Percentiles rank a stretch among this genome's conserved stretches.
These are phyloP conservation scores for Lasioglossum lativentre DNA, from an alignment of 2,888 invertebrate species.

Conservation along the genomic window DNA sequence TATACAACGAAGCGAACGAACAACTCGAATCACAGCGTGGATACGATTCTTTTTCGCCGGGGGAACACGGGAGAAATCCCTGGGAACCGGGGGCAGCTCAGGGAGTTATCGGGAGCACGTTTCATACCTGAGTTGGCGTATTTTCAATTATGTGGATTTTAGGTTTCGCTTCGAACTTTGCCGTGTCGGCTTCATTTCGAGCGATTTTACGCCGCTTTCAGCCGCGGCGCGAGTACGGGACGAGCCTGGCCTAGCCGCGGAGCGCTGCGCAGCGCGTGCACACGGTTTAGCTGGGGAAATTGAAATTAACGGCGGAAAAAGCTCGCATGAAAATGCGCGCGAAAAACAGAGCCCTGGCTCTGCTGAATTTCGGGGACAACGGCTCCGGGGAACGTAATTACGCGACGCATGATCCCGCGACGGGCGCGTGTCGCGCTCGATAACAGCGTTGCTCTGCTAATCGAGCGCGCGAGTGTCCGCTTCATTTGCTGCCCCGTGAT, in stretches of 20 bases:
- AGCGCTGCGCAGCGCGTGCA: neutral
- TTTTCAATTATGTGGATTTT: constrained; percentile 70
- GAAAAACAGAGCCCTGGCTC: neutral
- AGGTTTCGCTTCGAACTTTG: constrained; percentile 30
- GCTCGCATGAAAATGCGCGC: neutral
- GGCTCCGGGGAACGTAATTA: constrained; percentile 31
- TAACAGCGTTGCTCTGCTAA: constrained; percentile 12
- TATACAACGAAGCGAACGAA: neutral
- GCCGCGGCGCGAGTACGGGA: neutral
- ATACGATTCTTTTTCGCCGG: neutral
- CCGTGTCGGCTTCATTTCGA: constrained; percentile 45
- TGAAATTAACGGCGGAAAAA: constrained; percentile 54
- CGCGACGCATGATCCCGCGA: constrained; percentile 28
- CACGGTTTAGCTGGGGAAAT: constrained; percentile 22
- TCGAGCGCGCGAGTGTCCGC: neutral
- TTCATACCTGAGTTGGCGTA: constrained; percentile 63
- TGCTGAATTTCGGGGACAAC: constrained; percentile 21
- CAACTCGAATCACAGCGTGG: neutral
- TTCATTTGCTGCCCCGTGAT: constrained; percentile 19
- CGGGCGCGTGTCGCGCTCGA: neutral
- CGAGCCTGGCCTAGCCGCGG: neutral
- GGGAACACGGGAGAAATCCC: neutral
- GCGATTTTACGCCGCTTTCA: constrained; percentile 31
- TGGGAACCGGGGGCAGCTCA: constrained; percentile 5
- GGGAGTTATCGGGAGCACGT: constrained; percentile 42